Conservation (phyloP, 2,113 vertebrate species). For the Apteryx owenii region DNA sequence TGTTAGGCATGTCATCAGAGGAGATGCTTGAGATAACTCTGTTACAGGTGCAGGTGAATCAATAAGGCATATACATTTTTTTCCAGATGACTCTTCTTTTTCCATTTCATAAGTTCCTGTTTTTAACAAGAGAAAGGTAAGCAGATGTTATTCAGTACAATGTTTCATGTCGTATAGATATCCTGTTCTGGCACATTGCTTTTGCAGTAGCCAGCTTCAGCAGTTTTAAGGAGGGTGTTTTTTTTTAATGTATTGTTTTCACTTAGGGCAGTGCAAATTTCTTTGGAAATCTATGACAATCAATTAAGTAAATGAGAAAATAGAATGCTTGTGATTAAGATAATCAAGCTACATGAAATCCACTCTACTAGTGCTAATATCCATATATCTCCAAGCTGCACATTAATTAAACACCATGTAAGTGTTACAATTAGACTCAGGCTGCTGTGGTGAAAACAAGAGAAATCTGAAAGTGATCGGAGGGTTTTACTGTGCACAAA, state of each 20-base stretch:
- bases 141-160: constrained; percentile 20
- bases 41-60: constrained; percentile 56
- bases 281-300: constrained; percentile 74
- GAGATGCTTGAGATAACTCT: constrained; percentile 2
- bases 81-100: not conserved
- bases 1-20: not conserved
- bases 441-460: constrained; percentile 40
- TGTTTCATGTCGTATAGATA: constrained; percentile 11
- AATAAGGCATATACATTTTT: constrained; percentile 37
- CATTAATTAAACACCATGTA: constrained; percentile 79
- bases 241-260: constrained; percentile 44
- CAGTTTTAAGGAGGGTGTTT: not conserved
- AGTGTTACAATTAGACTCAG: constrained; percentile 73
- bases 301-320: constrained; percentile 82
- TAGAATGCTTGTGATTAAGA: constrained; percentile 79
- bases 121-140: constrained; percentile 63
- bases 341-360: constrained; percentile 75
- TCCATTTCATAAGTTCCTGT: constrained; percentile 41
- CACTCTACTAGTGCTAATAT: constrained; percentile 67
- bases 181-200: not conserved
- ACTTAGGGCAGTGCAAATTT: constrained; percentile 60
- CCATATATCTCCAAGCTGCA: constrained; percentile 74
- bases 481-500: constrained; percentile 35
- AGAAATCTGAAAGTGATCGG: constrained; percentile 4
- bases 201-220: constrained; percentile 23